Evolutionary conservation across 2,113 vertebrate genomes (phyloP), one percentile per base, ranked within the genome.

Genomic region (Gobius niger): DNA sequence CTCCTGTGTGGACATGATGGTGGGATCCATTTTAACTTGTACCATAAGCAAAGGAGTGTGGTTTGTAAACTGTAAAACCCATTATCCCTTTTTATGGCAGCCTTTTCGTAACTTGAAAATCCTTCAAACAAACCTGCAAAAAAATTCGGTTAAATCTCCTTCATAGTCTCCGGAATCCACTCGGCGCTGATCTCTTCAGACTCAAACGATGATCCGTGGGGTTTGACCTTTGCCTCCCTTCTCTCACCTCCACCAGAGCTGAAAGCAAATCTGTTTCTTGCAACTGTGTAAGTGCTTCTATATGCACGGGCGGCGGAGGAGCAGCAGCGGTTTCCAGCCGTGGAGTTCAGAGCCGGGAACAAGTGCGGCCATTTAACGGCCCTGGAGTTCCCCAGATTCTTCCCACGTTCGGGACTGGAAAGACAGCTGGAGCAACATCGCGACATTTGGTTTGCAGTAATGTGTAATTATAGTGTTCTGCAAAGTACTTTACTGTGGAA

Each of bases 191-290:
- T 68, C 44, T 70, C 65, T 68, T 64, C 66, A 53, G 50, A 24
- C 1, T 10, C 62, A 60, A 61, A 51, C 34, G 19, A 9, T 15
- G 10, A 68, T 65, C 76, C 42, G 59, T 13, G 14, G 14, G 3
- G 14, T 16, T 18, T 75, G 73, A 82, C 72, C 75, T 81, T 67
- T 70, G n/a, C 11, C n/a, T 68, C 10, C 41, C 0, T 56, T 68
- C 59, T 44, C 19, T 75, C 12, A 40, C 65, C 66, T 72, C 70
- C 70, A 56, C 65, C 42, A 44, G 72, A 76, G 72, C 69, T 71
- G 80, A 81, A 85, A 82, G 77, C 61, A 81, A 84, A 82, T 80
- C 75, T 76, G 75, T 80, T 77, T 84, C 71, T 82, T 80, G 77
- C 85, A 77, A 79, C 78, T 83, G 73, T 82, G 77, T 81, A 80